Evolutionary conservation across 2,113 vertebrate genomes (phyloP), one percentile per base, ranked within the genome.

Genomic region (Anguilla rostrata): DNA sequence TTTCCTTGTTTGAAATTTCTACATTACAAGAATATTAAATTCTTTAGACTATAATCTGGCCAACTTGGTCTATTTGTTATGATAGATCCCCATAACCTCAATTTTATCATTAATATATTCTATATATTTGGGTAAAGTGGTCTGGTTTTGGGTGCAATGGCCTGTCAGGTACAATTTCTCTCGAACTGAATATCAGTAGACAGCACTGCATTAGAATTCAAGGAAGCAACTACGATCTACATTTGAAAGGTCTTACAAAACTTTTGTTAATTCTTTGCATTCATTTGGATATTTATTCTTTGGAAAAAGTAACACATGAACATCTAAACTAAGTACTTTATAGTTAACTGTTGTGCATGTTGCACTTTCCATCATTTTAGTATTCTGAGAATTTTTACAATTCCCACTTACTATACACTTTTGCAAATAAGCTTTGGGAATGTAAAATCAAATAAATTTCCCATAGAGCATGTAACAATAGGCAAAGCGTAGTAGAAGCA

Each of bases 261-360:
- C 78, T 40, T 80, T 80, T 80, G 78, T 80, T 41, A 80, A 80
- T 80, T 39, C 78, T 80, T 80, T 80, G 34, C 78, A 80, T 80
- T 80, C 78, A 80, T 80, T 40, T 80, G 40, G 78, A 80, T 16
- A 78, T 80, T 80, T 39, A 80, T 80, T 80, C 34, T 39, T 9
- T 39, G 78, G 39, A 78, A 39, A 80, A 40, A 80, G 34, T 26
- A 81, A 43, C 71, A 81, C 6, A 22, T 43, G 39, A 81, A 15
- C 2, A 43, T 22, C 5, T 8, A 20, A 18, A 79, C 29, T 11
- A 79, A 79, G 78, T 41, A 34, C 39, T 46, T 81, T 34, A 75
- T 75, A 75, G 26, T 75, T 29, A 29, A 75, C 16, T 34, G 4
- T 26, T 26, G 22, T 66, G 60, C 11, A 11, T 75, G n/a, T 75